Base-by-base conservation (phyloP, 2,113 vertebrate species). In the Ceuthmochares aereus region DNA sequence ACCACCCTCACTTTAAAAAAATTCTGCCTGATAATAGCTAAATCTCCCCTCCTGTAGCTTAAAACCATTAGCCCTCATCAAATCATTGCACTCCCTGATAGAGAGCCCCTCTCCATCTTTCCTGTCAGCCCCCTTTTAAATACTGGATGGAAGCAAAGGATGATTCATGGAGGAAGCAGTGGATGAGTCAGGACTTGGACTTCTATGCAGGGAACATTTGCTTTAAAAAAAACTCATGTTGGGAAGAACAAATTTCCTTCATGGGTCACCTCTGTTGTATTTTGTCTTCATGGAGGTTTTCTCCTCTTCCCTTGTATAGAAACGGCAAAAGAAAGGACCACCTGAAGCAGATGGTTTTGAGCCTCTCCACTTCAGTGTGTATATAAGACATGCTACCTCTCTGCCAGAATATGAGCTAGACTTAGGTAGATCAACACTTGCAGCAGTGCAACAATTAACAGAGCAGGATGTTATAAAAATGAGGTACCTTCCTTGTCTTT, bases 361-460 rank as follows among this genome's bases (percentile, higher is more conserved):
- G 42, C 21, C 43, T 75, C 58, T 25, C 29, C 9, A 3, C 10
- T 14, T 5, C 5, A 10, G 25, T 1, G 25, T 1, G 1, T 1
- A 5, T 36, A 0, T 4, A 43, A 54, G 19, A 30, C 14, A 13
- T 0, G 8, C 4, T 23, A 17, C 11, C 20, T 63, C 32, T 63
- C 43, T 55, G 55, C 22, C 30, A 9, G 49, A 23, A 7, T 1
- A 20, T 36, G 26, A 75, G 10, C 29, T 26, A 25, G 55, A 3
- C 19, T 23, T 19, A 4, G 17, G 13, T 4, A 5, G 2, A 32
- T 9, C 22, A 43, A 5, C 8, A 2, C 19, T 5, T 5, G 25
- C n/a, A 47, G 17, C 58, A 34, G 42, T 3, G 13, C n/a, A 12
- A 15, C 56, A 4, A 3, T 22, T 12, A 49, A 23, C 10, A 8